phyloP scores from a whole-genome alignment of 2,797 vertebrate species.

The Liparis tanakae region DNA sequence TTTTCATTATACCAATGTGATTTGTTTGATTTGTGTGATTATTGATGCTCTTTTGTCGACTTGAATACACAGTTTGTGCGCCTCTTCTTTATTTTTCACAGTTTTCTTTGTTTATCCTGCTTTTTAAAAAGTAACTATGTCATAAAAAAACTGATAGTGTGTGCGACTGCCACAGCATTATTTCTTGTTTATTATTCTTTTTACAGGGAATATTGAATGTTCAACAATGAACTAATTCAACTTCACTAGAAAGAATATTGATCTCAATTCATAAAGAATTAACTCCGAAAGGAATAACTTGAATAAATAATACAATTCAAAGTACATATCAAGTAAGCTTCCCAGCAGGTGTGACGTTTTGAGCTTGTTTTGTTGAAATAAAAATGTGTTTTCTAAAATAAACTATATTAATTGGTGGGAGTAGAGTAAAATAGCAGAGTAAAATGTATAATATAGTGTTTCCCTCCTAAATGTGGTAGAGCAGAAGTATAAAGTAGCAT shows the following conservation, averaged over 20 bases:
- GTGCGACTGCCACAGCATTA: conserved; percentile 32
- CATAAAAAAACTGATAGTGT: neutral
- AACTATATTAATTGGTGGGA: conserved; percentile 1
- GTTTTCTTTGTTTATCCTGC: too few species aligned
- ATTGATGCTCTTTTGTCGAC: too few species aligned
- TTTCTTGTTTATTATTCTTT: conserved; percentile 53
- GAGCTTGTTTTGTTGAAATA: conserved; percentile 51
- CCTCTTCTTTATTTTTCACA: too few species aligned
- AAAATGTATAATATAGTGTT: neutral
- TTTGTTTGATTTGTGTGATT: too few species aligned
- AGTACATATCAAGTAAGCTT: conserved; percentile 69
- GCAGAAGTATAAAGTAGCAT: neutral
- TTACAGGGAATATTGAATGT: conserved; percentile 65
- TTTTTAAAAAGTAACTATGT: too few species aligned
- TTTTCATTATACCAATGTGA: too few species aligned
- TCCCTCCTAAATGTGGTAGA: neutral
- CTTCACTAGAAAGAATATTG: conserved; percentile 80
- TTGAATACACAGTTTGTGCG: too few species aligned
- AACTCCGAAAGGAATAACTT: conserved; percentile 62
- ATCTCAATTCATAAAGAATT: conserved; percentile 71
- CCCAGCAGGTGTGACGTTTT: conserved; percentile 67
- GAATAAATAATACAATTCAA: conserved; percentile 53
- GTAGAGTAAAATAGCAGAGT: neutral
- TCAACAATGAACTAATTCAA: conserved; percentile 64
- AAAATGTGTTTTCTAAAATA: conserved; percentile 34